Percentiles rank a stretch among this genome's conserved stretches.
These are phyloP conservation scores for Leucoma salicis DNA, from an alignment of 2,888 invertebrate genomes.

Conservation along the genomic window DNA sequence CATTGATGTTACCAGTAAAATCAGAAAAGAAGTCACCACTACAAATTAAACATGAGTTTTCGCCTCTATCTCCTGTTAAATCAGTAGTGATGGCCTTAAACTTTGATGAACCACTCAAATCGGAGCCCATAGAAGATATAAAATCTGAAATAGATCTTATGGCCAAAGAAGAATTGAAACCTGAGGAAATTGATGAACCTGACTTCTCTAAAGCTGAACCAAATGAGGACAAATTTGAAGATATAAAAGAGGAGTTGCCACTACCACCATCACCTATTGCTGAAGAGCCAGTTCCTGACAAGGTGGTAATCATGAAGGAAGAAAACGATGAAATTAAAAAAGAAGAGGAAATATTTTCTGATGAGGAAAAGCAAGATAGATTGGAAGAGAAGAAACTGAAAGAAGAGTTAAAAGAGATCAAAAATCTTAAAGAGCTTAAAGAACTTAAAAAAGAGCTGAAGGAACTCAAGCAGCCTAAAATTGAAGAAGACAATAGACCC, in stretches of 20 bases:
- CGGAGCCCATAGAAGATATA: constrained; percentile 49
- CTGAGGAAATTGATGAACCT: constrained; percentile 65
- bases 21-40: constrained; percentile 60
- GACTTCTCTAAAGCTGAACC: constrained; percentile 57
- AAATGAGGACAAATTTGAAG: constrained; percentile 40
- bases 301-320: background rate
- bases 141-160: constrained; percentile 66
- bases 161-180: constrained; percentile 72
- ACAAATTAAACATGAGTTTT: constrained; percentile 60
- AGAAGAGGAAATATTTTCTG: constrained; percentile 43
- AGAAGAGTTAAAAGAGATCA: constrained; percentile 19
- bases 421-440: constrained; percentile 39
- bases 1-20: constrained; percentile 45
- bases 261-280: constrained; percentile 11
- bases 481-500: constrained; percentile 55
- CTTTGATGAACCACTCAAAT: constrained; percentile 61
- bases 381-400: constrained; percentile 36
- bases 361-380: constrained; percentile 43
- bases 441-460: constrained; percentile 18
- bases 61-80: constrained; percentile 61
- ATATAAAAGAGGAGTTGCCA: constrained; percentile 32
- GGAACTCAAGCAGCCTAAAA: constrained; percentile 34
- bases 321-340: constrained; percentile 33
- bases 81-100: constrained; percentile 48
- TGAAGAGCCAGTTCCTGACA: constrained; percentile 16